A percentile compares a stretch with the other conserved stretches of the same genome.
These are phyloP conservation scores for Leiothrix lutea DNA, from an alignment of 2,113 vertebrate species.

Conservation along the genomic window DNA sequence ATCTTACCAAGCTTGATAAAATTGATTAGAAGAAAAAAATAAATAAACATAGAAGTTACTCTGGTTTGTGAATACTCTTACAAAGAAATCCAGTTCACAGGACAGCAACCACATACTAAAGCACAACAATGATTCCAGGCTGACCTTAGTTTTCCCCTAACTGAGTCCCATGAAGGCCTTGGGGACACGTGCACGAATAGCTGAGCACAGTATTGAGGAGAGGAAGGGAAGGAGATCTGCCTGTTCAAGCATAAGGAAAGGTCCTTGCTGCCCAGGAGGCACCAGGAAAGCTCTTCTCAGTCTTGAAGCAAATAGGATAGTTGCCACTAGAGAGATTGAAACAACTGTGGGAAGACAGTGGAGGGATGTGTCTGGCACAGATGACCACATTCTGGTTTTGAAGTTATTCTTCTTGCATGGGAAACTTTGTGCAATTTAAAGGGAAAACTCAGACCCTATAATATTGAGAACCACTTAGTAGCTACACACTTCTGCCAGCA, in stretches of 20 bases:
- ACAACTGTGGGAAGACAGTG: conserved; percentile 17
- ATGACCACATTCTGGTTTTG: conserved; percentile 40
- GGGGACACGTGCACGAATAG: not conserved
- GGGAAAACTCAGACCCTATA: conserved; percentile 13
- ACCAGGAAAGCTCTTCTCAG: conserved; percentile 22
- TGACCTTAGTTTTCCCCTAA: not conserved
- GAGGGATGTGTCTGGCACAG: conserved; percentile 1
- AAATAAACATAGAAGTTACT: not conserved
- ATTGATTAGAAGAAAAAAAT: not conserved
- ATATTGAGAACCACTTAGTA: conserved; percentile 39
- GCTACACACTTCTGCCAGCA: not conserved
- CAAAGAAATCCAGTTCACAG: not conserved
- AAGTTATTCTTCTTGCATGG: conserved; percentile 33
- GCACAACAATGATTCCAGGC: not conserved
- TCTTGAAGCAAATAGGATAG: conserved; percentile 1
- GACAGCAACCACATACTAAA: not conserved
- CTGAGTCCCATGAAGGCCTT: not conserved
- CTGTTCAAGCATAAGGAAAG: not conserved
- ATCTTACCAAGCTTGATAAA: conserved; percentile 17
- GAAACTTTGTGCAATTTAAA: conserved; percentile 18
- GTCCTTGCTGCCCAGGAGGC: conserved; percentile 14
- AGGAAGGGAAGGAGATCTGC: not conserved
- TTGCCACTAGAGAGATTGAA: not conserved
- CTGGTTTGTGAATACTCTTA: not conserved
- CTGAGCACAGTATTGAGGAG: not conserved